Evolutionary conservation across 2,113 vertebrate genomes (phyloP).

Genomic region (Microtus oregoni): DNA sequence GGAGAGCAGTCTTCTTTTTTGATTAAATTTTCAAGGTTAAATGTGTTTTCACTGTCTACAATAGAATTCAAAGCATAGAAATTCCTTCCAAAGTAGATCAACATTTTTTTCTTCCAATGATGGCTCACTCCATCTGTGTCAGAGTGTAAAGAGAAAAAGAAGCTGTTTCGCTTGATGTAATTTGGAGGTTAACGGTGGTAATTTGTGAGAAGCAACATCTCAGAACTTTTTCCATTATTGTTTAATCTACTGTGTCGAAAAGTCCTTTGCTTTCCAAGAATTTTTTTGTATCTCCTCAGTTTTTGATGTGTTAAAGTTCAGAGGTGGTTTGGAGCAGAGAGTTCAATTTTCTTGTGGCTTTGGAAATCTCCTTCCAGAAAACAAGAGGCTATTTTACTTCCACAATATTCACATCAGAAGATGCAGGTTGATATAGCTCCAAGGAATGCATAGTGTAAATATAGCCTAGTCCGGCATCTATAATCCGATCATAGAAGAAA

Average conservation of each 20-base stretch:
- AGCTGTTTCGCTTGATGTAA: slow-evolving; percentile 43
- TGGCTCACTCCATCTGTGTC: neutral
- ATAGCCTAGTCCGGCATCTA: neutral
- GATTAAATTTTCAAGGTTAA: slow-evolving; percentile 36
- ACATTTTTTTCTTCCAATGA: neutral
- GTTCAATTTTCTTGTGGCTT: slow-evolving; percentile 55
- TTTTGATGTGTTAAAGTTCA: neutral
- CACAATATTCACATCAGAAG: neutral
- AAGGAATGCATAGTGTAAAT: neutral
- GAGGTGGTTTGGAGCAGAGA: slow-evolving; percentile 43
- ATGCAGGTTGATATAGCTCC: neutral
- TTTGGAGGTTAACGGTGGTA: slow-evolving; percentile 39
- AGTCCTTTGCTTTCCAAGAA: slow-evolving; percentile 50
- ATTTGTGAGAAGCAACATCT: slow-evolving; percentile 60
- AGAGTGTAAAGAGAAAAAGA: slow-evolving; percentile 62
- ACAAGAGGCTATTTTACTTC: neutral
- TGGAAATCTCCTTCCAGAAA: neutral
- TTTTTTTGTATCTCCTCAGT: neutral
- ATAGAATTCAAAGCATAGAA: slow-evolving; percentile 28
- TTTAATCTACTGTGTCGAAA: slow-evolving; percentile 60
- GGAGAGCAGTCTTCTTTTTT: neutral
- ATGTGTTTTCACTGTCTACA: neutral
- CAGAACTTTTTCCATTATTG: slow-evolving; percentile 57
- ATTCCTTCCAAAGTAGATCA: slow-evolving; percentile 47
- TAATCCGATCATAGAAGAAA: neutral